Conservation (phyloP, 2,797 vertebrate species). For the Neostethus bicornis region DNA sequence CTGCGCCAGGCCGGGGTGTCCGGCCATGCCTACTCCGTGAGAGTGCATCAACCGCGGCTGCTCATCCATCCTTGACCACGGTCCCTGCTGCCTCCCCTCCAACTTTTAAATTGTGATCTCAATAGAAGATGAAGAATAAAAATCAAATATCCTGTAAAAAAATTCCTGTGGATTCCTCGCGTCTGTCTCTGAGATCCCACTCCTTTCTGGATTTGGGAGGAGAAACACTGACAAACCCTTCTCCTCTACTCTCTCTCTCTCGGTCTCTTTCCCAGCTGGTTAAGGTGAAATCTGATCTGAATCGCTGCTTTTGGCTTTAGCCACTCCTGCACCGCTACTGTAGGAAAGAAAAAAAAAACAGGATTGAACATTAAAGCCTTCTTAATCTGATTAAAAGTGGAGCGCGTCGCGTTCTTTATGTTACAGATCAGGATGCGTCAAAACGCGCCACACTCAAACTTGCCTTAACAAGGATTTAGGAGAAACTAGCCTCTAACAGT, state of each 20-base stretch:
- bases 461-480: slow-evolving; percentile 39
- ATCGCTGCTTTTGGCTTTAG: slow-evolving; percentile 80
- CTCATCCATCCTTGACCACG: slow-evolving; percentile 86
- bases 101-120: slow-evolving; percentile 64
- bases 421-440: slow-evolving; percentile 50
- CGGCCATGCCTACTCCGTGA: slow-evolving; percentile 96
- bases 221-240: slow-evolving; percentile 72
- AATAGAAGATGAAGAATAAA: slow-evolving; percentile 24
- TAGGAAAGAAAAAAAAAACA: slow-evolving; percentile 47
- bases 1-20: slow-evolving; percentile 96
- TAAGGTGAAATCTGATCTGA: slow-evolving; percentile 85
- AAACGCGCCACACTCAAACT: slow-evolving; percentile 56
- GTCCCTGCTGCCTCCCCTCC: slow-evolving; percentile 72
- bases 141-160: slow-evolving; percentile 74
- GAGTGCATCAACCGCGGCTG: slow-evolving; percentile 98
- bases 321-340: slow-evolving; percentile 78
- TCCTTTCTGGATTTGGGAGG: slow-evolving; percentile 79
- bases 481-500: slow-evolving; percentile 68
- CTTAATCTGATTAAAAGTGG: slow-evolving; percentile 77
- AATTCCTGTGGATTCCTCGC: slow-evolving; percentile 78
- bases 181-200: slow-evolving; percentile 69
- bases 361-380: slow-evolving; percentile 63
- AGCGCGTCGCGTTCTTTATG: slow-evolving; percentile 45
- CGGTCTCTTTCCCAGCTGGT: slow-evolving; percentile 76
- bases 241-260: slow-evolving; percentile 36